Conservation (phyloP, 2,797 vertebrate species). For the Chelidonichthys spinosus region DNA sequence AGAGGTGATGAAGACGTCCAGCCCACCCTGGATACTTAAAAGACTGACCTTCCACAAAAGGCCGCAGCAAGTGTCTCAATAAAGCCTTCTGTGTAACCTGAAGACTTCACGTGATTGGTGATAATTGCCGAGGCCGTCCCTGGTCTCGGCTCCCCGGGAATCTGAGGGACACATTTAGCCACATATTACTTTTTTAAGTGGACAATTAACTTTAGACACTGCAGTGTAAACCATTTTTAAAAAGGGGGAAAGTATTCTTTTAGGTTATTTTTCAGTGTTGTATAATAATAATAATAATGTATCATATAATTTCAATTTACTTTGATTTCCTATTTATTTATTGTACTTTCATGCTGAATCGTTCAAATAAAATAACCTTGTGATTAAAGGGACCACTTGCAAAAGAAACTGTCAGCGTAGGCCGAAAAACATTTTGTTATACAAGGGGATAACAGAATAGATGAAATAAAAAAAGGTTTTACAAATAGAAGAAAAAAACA, state of each 20-base stretch:
- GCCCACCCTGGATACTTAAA: conserved; percentile 72
- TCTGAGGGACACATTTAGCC: neutral
- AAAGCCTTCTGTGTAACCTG: conserved; percentile 30
- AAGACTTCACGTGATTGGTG: conserved; percentile 14
- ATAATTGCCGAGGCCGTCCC: conserved; percentile 25
- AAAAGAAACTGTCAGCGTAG: too few relatives aligned
- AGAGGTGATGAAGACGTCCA: conserved; percentile 72
- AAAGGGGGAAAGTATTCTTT: neutral
- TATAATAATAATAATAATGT: too few relatives aligned
- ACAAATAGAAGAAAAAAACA: too few relatives aligned
- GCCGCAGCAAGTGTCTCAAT: conserved; percentile 49
- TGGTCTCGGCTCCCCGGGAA: conserved; percentile 3
- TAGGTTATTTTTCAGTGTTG: too few relatives aligned
- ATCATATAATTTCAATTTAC: too few relatives aligned
- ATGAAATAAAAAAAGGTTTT: too few relatives aligned
- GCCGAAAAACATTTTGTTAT: too few relatives aligned
- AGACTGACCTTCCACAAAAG: conserved; percentile 62
- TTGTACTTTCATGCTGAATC: too few relatives aligned
- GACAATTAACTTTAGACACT: neutral
- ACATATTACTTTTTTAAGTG: neutral
- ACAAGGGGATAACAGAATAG: too few relatives aligned
- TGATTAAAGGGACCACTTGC: too few relatives aligned
- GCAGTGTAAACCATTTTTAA: neutral
- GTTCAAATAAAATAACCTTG: neutral
- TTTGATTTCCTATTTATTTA: too few relatives aligned